Conservation (phyloP, 2,797 vertebrate genomes). For the Brachymystax lenok region DNA sequence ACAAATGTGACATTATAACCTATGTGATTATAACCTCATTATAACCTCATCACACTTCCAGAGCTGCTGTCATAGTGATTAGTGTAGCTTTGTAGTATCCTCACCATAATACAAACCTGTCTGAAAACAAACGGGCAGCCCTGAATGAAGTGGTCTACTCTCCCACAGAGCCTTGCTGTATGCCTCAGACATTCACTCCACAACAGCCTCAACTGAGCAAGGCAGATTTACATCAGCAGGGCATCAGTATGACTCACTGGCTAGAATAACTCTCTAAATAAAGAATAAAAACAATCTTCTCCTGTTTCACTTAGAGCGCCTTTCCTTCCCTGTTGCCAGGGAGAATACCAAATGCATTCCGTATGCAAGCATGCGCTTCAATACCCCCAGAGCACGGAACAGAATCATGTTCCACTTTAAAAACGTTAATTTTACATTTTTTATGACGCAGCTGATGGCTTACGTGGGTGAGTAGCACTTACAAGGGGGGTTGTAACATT, state of each 20-base stretch:
- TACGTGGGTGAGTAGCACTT: slow-evolving; percentile 58
- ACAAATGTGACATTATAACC: not conserved
- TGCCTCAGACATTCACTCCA: slow-evolving; percentile 37
- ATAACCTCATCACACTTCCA: not conserved
- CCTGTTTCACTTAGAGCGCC: slow-evolving; percentile 72
- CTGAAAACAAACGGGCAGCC: slow-evolving; percentile 21
- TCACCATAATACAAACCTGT: slow-evolving; percentile 15
- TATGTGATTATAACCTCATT: not conserved
- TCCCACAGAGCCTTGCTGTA: slow-evolving; percentile 32
- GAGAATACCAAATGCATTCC: slow-evolving; percentile 83
- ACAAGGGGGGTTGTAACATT: slow-evolving; percentile 51
- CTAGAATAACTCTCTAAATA: slow-evolving; percentile 73
- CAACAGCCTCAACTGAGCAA: slow-evolving; percentile 58
- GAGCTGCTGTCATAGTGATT: not conserved
- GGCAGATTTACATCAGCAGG: slow-evolving; percentile 46
- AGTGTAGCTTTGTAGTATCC: not conserved
- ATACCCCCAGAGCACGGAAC: slow-evolving; percentile 72
- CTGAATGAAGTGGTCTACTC: slow-evolving; percentile 21
- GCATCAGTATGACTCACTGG: slow-evolving; percentile 59
- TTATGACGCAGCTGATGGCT: slow-evolving; percentile 69
- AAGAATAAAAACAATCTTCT: slow-evolving; percentile 72
- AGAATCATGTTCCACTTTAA: slow-evolving; percentile 73
- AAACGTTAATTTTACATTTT: slow-evolving; percentile 79
- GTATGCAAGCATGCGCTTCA: slow-evolving; percentile 77
- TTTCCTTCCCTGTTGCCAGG: slow-evolving; percentile 76